A percentile compares a stretch with the other conserved stretches of the same genome.
Evolutionary conservation across 2,888 invertebrate species (phyloP).

Genomic region (Ligdia adustata): DNA sequence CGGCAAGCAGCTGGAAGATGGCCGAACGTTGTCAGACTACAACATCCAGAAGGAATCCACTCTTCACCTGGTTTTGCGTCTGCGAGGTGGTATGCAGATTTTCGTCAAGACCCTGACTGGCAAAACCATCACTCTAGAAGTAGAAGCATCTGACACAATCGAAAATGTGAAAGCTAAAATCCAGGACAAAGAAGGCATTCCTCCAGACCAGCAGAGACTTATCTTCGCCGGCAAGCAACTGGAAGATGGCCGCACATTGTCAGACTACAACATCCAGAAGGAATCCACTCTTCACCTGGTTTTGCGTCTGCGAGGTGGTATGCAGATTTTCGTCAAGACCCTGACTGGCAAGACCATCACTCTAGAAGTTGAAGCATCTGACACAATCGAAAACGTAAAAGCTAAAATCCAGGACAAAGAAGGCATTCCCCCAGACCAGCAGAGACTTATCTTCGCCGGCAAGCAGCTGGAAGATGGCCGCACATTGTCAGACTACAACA

Average conservation of each 20-base stretch:
- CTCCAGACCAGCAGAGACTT: constrained; percentile 84
- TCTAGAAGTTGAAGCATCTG: constrained; percentile 32
- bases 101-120: constrained; percentile 85
- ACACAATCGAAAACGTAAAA: constrained; percentile 36
- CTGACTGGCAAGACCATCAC: constrained; percentile 36
- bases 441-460: constrained; percentile 35
- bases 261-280: constrained; percentile 36
- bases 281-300: constrained; percentile 34
- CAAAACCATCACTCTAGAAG: constrained; percentile 83
- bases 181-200: constrained; percentile 80
- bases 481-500: constrained; percentile 35
- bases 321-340: constrained; percentile 37
- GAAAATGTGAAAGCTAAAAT: constrained; percentile 86
- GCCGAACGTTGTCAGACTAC: constrained; percentile 43
- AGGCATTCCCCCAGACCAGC: constrained; percentile 38
- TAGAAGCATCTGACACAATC: constrained; percentile 85
- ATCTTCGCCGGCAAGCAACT: constrained; percentile 87
- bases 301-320: constrained; percentile 35
- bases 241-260: constrained; percentile 85
- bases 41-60: constrained; percentile 49
- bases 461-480: constrained; percentile 37
- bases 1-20: constrained; percentile 46
- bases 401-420: constrained; percentile 38
- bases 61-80: constrained; percentile 42
- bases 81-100: constrained; percentile 80